Evolutionary conservation across 2,888 invertebrate species (phyloP).

Genomic region (Drosophila acutilabella): DNA sequence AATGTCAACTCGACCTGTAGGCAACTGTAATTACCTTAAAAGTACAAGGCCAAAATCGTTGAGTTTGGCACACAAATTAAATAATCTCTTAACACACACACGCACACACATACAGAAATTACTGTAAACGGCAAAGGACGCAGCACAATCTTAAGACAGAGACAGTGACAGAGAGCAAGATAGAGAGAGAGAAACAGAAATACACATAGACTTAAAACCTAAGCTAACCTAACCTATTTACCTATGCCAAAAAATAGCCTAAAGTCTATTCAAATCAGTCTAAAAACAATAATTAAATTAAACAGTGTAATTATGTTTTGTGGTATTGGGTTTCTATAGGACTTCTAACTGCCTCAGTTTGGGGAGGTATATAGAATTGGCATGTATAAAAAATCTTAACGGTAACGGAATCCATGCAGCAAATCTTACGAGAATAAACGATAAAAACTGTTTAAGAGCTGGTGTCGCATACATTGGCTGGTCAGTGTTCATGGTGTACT

Average conservation of each 20-base stretch:
- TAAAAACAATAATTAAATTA: constrained; percentile 13
- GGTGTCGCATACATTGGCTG: constrained; percentile 42
- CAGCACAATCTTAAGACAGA: constrained; percentile 42
- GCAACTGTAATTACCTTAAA: constrained; percentile 97
- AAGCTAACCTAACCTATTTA: constrained; percentile 22
- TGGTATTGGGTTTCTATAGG: not conserved
- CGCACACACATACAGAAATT: constrained; percentile 26
- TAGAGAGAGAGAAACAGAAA: constrained; percentile 29
- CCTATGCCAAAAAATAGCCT: not conserved
- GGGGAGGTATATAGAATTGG: constrained; percentile 4
- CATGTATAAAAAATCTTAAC: constrained; percentile 20
- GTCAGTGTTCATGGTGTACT: constrained; percentile 23
- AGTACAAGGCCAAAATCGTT: constrained; percentile 68
- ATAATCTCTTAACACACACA: constrained; percentile 32
- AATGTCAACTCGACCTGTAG: constrained; percentile 96
- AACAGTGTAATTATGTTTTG: constrained; percentile 11
- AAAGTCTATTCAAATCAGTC: not conserved
- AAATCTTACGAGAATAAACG: constrained; percentile 37
- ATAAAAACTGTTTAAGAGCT: constrained; percentile 22
- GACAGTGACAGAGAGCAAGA: constrained; percentile 33
- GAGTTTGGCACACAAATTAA: constrained; percentile 46
- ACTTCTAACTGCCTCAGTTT: constrained; percentile 18
- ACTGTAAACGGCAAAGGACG: constrained; percentile 45
- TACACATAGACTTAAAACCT: constrained; percentile 22
- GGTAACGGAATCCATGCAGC: constrained; percentile 61